Evolutionary conservation across 1,140 invertebrate genomes (phyloP).

Genomic region (Drosophila melanogaster): Release_6_plus_ISO1_MT NT_033777.3:14865001-14865500

Average conservation of each 20-base stretch:
- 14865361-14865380: constrained; percentile 57
- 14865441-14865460: constrained; percentile 7
- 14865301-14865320: constrained; percentile 1
- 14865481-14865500: constrained; percentile 17
- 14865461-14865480: background rate
- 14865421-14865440: constrained; percentile 27
- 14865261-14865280: background rate
- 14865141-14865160: background rate
- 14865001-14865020: constrained; percentile 27
- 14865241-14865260: background rate
- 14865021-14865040: constrained; percentile 35
- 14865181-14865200: background rate
- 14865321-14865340: constrained; percentile 11
- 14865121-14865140: background rate
- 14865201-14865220: background rate
- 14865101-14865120: constrained; percentile 34
- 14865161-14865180: background rate
- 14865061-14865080: constrained; percentile 70
- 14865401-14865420: constrained; percentile 4
- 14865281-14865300: background rate
- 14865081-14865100: constrained; percentile 69
- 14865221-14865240: no score
- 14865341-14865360: constrained; percentile 26
- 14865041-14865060: constrained; percentile 58
- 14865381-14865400: constrained; percentile 4